Base-by-base conservation (phyloP, 2,888 invertebrate genomes). In the Pachydiplax longipennis region DNA sequence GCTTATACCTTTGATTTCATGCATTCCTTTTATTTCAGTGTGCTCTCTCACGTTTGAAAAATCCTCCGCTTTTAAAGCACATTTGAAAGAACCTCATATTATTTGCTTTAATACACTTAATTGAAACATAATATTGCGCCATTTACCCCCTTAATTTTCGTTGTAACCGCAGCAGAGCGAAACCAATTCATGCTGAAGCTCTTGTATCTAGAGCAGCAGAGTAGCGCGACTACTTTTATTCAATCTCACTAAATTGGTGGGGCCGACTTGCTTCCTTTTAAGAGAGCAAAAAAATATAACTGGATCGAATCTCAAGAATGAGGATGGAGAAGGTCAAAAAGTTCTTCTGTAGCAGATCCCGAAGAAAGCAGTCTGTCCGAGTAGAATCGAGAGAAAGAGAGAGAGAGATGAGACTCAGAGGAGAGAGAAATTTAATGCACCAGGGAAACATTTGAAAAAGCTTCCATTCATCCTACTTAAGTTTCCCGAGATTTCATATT, bases 391-490 rank as follows among this genome's bases (percentile, higher is more conserved):
- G 58, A 35, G 53, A 35, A 18, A 8, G 37, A 35, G 37, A 37
- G 35, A 35, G 15, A 8, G 37, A 35, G 37, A 37, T 22, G 25
- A 0, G 25, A 35, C 22, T 8, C 83, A 5, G 18, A 83, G n/a
- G n/a, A 13, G 83, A 15, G 65, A 37, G 61, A 65, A 87, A 87
- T 58, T 87, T 87, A 37, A 87, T 87, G 61, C 87, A 37, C 87
- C 61, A 31, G 87, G 87, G 61, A 87, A 37, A 58, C 87, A 13
- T 87, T 87, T 37, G 18, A 15, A 37, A 22, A 61, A 61, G 87
- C 61, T 87, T 61, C 35, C 58, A 87, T 87, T 61, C 37, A 87
- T 22, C 87, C 61, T 22, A 37, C 61, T 87, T 87, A 87, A 37
- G 61, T 87, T 87, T n/a, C 37, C 37, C 22, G 22, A n/a, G 25